Base-by-base conservation (phyloP, 2,797 vertebrate species). In the Staurois parvus region DNA sequence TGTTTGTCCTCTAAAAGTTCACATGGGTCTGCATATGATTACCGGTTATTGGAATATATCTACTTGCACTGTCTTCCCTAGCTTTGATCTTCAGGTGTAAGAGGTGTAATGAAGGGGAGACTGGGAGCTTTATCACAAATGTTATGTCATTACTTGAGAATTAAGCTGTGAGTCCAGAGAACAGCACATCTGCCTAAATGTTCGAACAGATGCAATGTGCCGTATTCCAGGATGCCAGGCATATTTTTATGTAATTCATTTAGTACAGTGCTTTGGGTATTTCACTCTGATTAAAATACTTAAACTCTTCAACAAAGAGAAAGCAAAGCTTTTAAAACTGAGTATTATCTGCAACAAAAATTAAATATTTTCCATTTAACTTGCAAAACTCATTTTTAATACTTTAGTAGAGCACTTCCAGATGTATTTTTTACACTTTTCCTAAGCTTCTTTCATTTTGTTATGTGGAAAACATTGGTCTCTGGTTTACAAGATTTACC, bases 181-280 rank as follows among this genome's bases (percentile, higher is more conserved):
- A 19, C 67, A 24, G 2, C 45, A 73, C 83, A 78, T 84, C 76
- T 67, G 40, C 62, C 42, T 30, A 24, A 24, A 74, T 80, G 17
- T 72, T 73, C 3, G 19, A 80, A 42, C 84, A 85, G 84, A 80
- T 85, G 84, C 24, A 37, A 40, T 34, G 21, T n/a, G 24, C 72
- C n/a, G 67, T 30, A 24, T 37, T 28, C 24, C 28, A 66, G 76
- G 45, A 48, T 68, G 24, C 24, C 48, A 48, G 26, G 66, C 70
- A 56, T 21, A 29, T 52, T 85, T 85, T 13, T 68, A 32, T 59
- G n/a, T 37, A 17, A 52, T 68, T 17, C 45, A 40, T 37, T 32
- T 75, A 48, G 59, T 21, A 24, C 26, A 32, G 26, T 17, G 67
- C 17, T 52, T 56, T 76, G 66, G 37, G 6, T 42, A 45, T 72